phyloP scores from a whole-genome alignment of 2,888 invertebrate species.

The Chirona hameri region DNA sequence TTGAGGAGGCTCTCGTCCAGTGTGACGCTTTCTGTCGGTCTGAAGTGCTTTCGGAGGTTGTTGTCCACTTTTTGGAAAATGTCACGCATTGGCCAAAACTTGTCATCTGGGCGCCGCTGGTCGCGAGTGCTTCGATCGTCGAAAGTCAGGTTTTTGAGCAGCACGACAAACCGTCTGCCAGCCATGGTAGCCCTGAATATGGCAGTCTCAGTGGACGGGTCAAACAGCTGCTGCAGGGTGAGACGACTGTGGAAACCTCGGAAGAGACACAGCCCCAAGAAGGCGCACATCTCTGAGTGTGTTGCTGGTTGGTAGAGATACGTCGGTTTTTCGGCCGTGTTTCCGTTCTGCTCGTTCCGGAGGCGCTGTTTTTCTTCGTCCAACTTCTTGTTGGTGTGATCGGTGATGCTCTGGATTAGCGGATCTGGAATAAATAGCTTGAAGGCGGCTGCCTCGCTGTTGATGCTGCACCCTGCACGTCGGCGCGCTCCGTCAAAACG shows the following conservation, averaged over 20 bases:
- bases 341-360: background rate
- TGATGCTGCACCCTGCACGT: background rate
- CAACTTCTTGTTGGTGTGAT: background rate
- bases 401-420: background rate
- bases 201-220: background rate
- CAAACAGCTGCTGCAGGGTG: background rate
- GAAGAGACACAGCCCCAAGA: background rate
- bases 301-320: background rate
- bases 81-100: background rate
- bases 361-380: background rate
- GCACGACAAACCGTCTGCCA: background rate
- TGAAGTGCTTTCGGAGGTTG: background rate
- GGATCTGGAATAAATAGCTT: background rate
- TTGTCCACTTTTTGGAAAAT: background rate
- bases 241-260: background rate
- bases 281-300: background rate
- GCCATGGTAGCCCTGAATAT: background rate
- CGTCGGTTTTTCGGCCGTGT: background rate
- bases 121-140: background rate
- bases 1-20: background rate
- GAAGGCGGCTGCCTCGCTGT: background rate
- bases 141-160: background rate
- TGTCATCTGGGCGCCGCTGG: background rate
- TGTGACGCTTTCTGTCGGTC: background rate
- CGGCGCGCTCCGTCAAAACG: background rate